These are phyloP conservation scores for Mythimna vitellina DNA, from an alignment of 2,888 invertebrate species.

Conservation along the genomic window DNA sequence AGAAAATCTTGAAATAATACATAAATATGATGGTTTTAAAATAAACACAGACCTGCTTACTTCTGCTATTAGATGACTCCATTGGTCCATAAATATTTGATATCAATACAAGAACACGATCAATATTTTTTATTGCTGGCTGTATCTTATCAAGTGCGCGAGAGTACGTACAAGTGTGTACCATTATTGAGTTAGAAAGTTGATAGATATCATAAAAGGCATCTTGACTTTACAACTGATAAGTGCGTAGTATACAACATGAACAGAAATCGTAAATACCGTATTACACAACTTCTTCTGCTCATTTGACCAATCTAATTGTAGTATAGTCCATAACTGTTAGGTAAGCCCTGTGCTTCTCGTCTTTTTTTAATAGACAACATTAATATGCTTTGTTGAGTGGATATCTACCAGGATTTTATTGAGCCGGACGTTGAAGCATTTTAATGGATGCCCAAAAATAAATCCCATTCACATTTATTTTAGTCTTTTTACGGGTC, in stretches of 20 bases:
- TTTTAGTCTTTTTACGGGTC: constrained; percentile 66
- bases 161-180: constrained; percentile 40
- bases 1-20: neutral
- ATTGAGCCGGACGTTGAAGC: constrained; percentile 57
- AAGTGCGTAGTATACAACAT: constrained; percentile 38
- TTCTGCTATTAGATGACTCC: constrained; percentile 13
- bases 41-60: neutral
- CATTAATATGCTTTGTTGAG: constrained; percentile 66
- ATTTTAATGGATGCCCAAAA: constrained; percentile 66
- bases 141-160: constrained; percentile 49
- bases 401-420: constrained; percentile 61
- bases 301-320: constrained; percentile 45
- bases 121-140: constrained; percentile 36
- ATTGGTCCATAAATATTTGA: constrained; percentile 45
- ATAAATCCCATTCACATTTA: constrained; percentile 66
- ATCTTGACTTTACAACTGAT: constrained; percentile 55
- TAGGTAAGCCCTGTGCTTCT: constrained; percentile 33
- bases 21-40: constrained; percentile 6
- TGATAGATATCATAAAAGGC: constrained; percentile 60
- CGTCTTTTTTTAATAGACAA: constrained; percentile 53
- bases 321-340: constrained; percentile 35
- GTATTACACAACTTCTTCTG: constrained; percentile 48
- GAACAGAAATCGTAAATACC: constrained; percentile 42
- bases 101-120: constrained; percentile 39
- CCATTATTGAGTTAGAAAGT: constrained; percentile 67